Evolutionary conservation across 2,888 invertebrate species (phyloP), one percentile per base, ranked within the genome.

Genomic region (Leptodirus hochenwartii): DNA sequence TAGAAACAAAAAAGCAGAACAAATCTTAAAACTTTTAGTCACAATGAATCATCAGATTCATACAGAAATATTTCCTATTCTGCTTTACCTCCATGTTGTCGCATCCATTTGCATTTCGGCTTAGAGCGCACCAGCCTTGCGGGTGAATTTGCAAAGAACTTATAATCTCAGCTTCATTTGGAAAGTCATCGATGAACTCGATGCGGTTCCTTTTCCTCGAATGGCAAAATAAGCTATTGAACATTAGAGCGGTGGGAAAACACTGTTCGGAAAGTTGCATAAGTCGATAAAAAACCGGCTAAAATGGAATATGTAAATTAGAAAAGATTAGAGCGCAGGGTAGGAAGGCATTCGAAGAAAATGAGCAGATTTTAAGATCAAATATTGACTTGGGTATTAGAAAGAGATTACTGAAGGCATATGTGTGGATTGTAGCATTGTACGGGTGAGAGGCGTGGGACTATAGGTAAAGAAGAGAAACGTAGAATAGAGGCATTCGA

Each of bases 181-280:
- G 88, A 55, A 91, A 91, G 59, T 93, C 93, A 1, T 79, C 74
- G 9, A 93, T 69, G 45, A 91, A 74, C 54, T 93, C 91, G 3
- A 91, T 72, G 23, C 90, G 64, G 55, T 93, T 93, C 41, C 76
- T 66, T 42, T 66, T 67, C 30, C 81, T 66, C 30, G 61, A 62
- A 25, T 64, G 61, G 20, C 75, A 72, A 50, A 91, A 91, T 27
- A 90, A 61, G 47, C 80, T 73, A 46, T 84, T 85, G 48, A 72
- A 85, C 51, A 69, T 69, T 1, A 77, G 75, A 3, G 79, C 81
- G 28, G 76, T 69, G 1, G 84, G 81, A 42, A 84, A 77, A 37
- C 73, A 66, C 41, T 84, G 81, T 42, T 75, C 71, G 41, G 80
- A 82, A 49, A 77, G 64, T 55, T 88, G 87, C 84, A 87, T 87